These are phyloP conservation scores for Pseudonaja textilis DNA, from an alignment of 2,113 vertebrate genomes.

Conservation along the genomic window DNA sequence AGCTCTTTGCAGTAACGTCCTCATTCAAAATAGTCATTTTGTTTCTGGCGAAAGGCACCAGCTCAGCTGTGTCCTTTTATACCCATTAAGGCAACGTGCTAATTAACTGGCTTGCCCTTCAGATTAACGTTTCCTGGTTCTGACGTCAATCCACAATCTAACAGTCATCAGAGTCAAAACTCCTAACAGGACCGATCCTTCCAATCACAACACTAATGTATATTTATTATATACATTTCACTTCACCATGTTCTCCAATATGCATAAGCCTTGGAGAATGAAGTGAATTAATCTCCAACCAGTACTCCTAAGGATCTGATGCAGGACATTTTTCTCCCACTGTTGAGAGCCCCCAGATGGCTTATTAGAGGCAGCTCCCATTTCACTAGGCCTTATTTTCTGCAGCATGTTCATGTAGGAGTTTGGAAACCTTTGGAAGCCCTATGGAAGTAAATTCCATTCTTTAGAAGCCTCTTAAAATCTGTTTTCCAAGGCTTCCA, in stretches of 20 bases:
- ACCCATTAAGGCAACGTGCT: too few relatives aligned
- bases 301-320: not conserved
- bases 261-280: not conserved
- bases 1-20: too few relatives aligned
- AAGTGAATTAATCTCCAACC: not conserved
- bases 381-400: not conserved
- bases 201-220: too few relatives aligned
- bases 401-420: not conserved
- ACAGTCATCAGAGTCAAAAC: too few relatives aligned
- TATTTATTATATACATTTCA: not conserved
- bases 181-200: too few relatives aligned
- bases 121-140: too few relatives aligned
- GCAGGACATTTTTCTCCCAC: not conserved
- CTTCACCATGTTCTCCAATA: not conserved
- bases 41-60: too few relatives aligned
- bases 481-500: too few relatives aligned
- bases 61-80: too few relatives aligned
- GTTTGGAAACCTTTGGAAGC: not conserved
- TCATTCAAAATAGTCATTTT: too few relatives aligned
- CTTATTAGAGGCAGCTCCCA: not conserved
- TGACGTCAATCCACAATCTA: too few relatives aligned
- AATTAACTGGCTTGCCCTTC: too few relatives aligned
- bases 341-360: not conserved
- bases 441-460: not conserved
- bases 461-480: not conserved